Percentiles rank a stretch among this genome's conserved stretches.
These are phyloP conservation scores for Ochotona princeps DNA, from an alignment of 2,113 vertebrate genomes.

Conservation along the genomic window DNA sequence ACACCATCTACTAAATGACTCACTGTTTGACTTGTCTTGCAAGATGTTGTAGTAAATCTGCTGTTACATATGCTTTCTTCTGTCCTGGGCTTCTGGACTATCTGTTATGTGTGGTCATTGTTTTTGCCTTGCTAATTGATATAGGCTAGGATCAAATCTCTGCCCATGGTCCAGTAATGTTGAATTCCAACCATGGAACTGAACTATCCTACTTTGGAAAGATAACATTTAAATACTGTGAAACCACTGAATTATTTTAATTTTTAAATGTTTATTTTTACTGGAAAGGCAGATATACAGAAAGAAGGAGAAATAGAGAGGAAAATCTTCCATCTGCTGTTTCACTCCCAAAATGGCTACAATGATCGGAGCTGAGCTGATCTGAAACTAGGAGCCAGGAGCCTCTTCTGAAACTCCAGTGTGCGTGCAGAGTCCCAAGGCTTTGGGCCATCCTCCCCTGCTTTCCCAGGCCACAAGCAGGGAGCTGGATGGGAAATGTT, in stretches of 20 bases:
- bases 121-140: not conserved
- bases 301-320: no score
- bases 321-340: no score
- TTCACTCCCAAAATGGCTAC: no score
- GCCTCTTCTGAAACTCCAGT: no score
- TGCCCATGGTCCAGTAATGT: not conserved
- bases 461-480: no score
- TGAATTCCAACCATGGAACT: constrained; percentile 11
- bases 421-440: no score
- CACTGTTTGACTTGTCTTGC: constrained; percentile 49
- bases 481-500: no score
- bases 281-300: no score
- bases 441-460: no score
- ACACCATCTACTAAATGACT: not conserved
- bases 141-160: not conserved
- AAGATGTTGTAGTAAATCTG: not conserved
- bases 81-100: not conserved
- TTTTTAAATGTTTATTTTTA: no score
- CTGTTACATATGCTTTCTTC: constrained; percentile 1
- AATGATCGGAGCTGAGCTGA: no score
- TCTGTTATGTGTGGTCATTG: not conserved
- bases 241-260: not conserved
- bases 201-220: not conserved
- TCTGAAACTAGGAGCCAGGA: no score
- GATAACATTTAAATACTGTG: not conserved